phyloP scores from a whole-genome alignment of 23 tunicate genomes.

The Pegea sp. region DNA sequence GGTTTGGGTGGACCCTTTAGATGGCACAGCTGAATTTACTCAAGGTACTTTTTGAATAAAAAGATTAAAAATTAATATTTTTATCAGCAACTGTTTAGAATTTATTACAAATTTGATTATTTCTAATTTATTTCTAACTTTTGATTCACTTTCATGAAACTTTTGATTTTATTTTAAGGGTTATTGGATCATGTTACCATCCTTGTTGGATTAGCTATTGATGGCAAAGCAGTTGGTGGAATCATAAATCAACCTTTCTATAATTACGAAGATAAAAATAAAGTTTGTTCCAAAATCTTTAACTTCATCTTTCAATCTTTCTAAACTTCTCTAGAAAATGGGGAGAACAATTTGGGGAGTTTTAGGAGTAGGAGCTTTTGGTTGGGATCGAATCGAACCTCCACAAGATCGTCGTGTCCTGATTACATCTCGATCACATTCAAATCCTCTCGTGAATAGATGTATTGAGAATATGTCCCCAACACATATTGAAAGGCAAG shows the following conservation, averaged over 20 bases:
- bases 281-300: conserved; percentile 9
- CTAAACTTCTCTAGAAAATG: conserved; percentile 6
- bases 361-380: conserved; percentile 93
- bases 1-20: conserved; percentile 99
- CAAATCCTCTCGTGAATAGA: conserved; percentile 56
- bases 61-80: not conserved
- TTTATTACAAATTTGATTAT: not conserved
- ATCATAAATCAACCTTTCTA: conserved; percentile 95
- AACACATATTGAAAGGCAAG: conserved; percentile 62
- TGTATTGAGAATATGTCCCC: conserved; percentile 88
- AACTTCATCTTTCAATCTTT: not conserved
- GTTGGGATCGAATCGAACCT: conserved; percentile 55
- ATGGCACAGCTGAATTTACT: conserved; percentile 97
- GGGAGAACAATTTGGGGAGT: conserved; percentile 98
- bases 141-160: not conserved
- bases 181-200: conserved; percentile 90
- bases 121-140: not conserved
- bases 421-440: conserved; percentile 84
- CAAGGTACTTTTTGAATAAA: conserved; percentile 19
- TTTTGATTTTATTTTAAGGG: conserved; percentile 8
- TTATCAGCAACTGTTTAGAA: not conserved
- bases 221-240: conserved; percentile 94
- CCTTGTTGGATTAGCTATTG: conserved; percentile 81
- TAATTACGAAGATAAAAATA: conserved; percentile 55
- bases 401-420: conserved; percentile 50